Percentiles rank a stretch among this genome's conserved stretches.
These are phyloP conservation scores for Physeter macrocephalus DNA, from an alignment of 2,113 vertebrate species.

Conservation along the genomic window DNA sequence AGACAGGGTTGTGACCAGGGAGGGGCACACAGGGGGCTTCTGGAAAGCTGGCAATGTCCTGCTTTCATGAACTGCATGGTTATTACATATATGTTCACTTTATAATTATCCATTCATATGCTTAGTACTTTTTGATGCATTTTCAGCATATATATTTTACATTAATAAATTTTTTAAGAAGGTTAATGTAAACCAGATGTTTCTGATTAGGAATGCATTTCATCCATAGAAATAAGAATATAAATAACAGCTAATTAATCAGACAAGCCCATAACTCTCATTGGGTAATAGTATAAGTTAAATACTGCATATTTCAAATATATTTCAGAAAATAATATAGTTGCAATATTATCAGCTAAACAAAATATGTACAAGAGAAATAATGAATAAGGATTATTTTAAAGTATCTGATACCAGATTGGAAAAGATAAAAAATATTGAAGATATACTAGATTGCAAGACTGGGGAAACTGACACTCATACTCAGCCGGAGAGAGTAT, in stretches of 20 bases:
- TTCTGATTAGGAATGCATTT: constrained; percentile 4
- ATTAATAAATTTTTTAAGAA: background rate
- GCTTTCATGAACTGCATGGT: background rate
- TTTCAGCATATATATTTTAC: background rate
- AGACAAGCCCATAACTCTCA: background rate
- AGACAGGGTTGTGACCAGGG: background rate
- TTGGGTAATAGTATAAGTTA: background rate
- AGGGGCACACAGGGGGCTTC: background rate
- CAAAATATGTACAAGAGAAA: background rate
- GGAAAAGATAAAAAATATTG: background rate
- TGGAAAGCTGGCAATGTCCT: background rate
- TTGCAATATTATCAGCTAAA: background rate
- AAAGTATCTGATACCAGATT: background rate
- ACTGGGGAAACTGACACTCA: background rate
- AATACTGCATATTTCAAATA: background rate
- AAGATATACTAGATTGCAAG: background rate
- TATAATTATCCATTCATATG: background rate
- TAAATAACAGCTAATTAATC: background rate
- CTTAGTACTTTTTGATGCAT: background rate
- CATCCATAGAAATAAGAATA: background rate
- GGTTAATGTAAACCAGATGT: background rate
- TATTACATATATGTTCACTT: background rate
- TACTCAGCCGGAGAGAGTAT: background rate
- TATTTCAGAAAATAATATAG: constrained; percentile 7
- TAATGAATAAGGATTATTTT: background rate